Base-by-base conservation (phyloP, 2,888 invertebrate genomes). In the Gymnoscelis rufifasciata region DNA sequence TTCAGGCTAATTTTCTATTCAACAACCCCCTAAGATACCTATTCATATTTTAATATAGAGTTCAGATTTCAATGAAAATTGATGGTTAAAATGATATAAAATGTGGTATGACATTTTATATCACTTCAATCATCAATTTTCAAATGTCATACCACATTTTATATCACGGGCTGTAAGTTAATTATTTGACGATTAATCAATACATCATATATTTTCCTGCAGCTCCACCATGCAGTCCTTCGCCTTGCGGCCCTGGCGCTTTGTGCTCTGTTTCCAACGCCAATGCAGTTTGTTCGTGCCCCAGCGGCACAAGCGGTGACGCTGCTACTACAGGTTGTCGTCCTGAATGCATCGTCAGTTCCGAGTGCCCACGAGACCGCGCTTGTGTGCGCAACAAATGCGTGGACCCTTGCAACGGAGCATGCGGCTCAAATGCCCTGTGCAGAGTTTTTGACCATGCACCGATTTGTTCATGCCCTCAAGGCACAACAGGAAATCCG, bases 261-360 rank as follows among this genome's bases (percentile, higher is more conserved):
- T 64, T 93, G 3, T 96, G 96, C 66, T 64, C 77, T 3, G 80
- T 74, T 10, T 62, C 89, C 47, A 71, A 88, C 65, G 60, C 86
- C 67, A 72, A 92, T 90, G 93, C 94, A 0, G 83, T 93, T 11
- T 95, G 95, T 64, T 92, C 93, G 59, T 95, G 95, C 64, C 82
- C 93, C 2, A 90, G 91, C 26, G 94, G 94, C 19, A 95, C 93
- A 68, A 90, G 89, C 57, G 95, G 95, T 12, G 91, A 92, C 42
- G 93, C 96, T 28, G 90, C 91, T 14, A 91, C 83, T 91, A 94
- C 80, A 89, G 93, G 93, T 24, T 96, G 96, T 68, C 89, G 93
- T 50, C 95, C 95, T 0, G 95, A 96, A 74, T 96, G 96, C 73
- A 91, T 95, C 1, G 91, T 95, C 19, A 95, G 93, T 71, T 92